These are phyloP conservation scores for Stenchaetothrips biformis DNA, from an alignment of 2,888 invertebrate species.

Conservation along the genomic window DNA sequence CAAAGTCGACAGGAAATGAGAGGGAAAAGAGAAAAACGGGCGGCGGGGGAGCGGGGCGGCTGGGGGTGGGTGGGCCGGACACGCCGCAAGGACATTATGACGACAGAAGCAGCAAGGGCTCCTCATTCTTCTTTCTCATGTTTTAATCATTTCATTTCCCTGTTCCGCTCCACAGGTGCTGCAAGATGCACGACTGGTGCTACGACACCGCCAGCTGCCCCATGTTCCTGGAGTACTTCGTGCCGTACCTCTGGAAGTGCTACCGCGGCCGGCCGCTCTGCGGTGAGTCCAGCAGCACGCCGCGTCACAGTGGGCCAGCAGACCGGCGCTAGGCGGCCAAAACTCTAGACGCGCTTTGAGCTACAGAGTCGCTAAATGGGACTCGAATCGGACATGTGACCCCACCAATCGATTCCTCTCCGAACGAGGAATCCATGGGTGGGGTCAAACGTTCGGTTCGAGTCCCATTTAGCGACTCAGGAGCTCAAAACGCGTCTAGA, in stretches of 20 bases:
- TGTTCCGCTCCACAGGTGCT: slow-evolving; percentile 58
- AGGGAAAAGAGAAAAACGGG: not conserved
- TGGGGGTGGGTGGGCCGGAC: not conserved
- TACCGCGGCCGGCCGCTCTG: slow-evolving; percentile 71
- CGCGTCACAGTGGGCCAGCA: no score
- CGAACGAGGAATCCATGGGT: no score
- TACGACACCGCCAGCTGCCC: slow-evolving; percentile 75
- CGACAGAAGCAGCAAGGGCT: not conserved
- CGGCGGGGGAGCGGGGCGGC: not conserved
- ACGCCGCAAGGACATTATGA: not conserved
- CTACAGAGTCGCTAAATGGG: no score
- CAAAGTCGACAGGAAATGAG: slow-evolving; percentile 24
- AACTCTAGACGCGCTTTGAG: no score
- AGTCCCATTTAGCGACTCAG: no score
- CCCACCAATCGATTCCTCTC: no score
- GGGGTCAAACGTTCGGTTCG: no score
- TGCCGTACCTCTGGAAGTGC: slow-evolving; percentile 85
- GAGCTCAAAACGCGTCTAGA: no score
- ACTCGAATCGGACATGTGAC: no score
- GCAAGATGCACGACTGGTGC: slow-evolving; percentile 80
- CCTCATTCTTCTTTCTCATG: slow-evolving; percentile 33
- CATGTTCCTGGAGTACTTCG: slow-evolving; percentile 74
- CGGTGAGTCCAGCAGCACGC: no score
- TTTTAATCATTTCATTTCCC: not conserved
- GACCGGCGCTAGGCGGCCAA: no score